Evolutionary conservation across 2,888 invertebrate genomes (phyloP).

Genomic region (Lasioglossum zephyrum): DNA sequence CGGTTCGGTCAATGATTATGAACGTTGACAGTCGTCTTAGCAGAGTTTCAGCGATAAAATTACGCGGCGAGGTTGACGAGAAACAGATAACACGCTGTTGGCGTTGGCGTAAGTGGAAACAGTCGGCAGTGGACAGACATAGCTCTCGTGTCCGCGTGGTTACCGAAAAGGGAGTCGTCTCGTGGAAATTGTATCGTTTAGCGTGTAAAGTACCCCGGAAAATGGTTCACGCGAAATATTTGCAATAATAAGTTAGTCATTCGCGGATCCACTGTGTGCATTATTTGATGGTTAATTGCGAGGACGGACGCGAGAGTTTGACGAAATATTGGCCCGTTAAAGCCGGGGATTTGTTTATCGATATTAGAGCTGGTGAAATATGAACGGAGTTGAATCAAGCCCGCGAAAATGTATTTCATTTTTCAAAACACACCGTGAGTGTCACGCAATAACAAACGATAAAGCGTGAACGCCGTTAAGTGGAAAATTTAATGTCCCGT

Average conservation of each 20-base stretch:
- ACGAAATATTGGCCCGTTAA: conserved; percentile 51
- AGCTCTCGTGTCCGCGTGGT: not conserved
- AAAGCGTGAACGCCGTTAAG: conserved; percentile 52
- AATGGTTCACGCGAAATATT: not conserved
- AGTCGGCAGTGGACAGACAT: not conserved
- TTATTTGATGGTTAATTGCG: conserved; percentile 45
- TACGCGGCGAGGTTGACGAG: not conserved
- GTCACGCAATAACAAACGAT: conserved; percentile 53
- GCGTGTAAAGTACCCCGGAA: not conserved
- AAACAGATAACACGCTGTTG: not conserved
- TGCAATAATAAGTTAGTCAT: conserved; percentile 17
- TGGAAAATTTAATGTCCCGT: conserved; percentile 58
- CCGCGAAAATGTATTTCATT: conserved; percentile 43
- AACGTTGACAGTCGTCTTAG: not conserved
- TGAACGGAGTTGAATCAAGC: conserved; percentile 52
- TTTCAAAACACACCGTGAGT: conserved; percentile 45
- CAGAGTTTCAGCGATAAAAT: not conserved
- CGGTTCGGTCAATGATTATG: not conserved
- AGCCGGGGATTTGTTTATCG: conserved; percentile 51
- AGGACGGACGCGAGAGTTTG: conserved; percentile 28
- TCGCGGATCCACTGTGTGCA: conserved; percentile 20
- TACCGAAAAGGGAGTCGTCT: not conserved
- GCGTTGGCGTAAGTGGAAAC: conserved; percentile 4
- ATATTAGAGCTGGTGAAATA: conserved; percentile 52
- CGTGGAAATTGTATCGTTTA: not conserved